Percentiles rank a stretch among this genome's conserved stretches.
Evolutionary conservation across 2,888 invertebrate genomes (phyloP).

Genomic region (Nasonovia ribisnigri): DNA sequence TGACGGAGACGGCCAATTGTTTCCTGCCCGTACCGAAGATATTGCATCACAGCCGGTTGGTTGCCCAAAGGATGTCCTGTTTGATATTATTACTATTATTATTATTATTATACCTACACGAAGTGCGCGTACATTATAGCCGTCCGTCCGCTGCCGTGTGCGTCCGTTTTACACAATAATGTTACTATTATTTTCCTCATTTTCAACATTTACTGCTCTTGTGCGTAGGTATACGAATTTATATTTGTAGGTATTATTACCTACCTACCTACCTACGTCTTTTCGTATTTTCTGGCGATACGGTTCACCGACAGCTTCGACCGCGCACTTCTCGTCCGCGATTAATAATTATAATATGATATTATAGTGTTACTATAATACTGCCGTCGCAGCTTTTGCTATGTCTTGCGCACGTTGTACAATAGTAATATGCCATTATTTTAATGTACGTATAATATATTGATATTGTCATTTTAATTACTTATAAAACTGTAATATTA

Average conservation of each 20-base stretch:
- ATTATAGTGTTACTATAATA: background rate
- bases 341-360: background rate
- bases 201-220: background rate
- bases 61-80: slow-evolving; percentile 60
- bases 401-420: background rate
- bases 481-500: too few species aligned
- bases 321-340: background rate
- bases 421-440: background rate
- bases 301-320: slow-evolving; percentile 10
- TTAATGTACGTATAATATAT: background rate
- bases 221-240: background rate
- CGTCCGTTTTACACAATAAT: background rate
- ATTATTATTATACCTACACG: background rate
- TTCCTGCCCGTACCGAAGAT: slow-evolving; percentile 57
- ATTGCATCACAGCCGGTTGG: slow-evolving; percentile 60
- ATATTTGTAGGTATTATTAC: too few species aligned
- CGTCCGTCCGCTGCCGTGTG: background rate
- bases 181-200: background rate
- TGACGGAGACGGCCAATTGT: slow-evolving; percentile 49
- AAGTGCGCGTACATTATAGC: background rate
- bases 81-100: slow-evolving; percentile 36
- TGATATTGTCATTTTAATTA: too few species aligned
- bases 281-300: background rate
- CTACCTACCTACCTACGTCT: too few species aligned
- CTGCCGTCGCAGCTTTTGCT: background rate